A percentile compares a stretch with the other conserved stretches of the same genome.
phyloP scores from a whole-genome alignment of 1,140 invertebrate species.

The Plutomurus gul region DNA sequence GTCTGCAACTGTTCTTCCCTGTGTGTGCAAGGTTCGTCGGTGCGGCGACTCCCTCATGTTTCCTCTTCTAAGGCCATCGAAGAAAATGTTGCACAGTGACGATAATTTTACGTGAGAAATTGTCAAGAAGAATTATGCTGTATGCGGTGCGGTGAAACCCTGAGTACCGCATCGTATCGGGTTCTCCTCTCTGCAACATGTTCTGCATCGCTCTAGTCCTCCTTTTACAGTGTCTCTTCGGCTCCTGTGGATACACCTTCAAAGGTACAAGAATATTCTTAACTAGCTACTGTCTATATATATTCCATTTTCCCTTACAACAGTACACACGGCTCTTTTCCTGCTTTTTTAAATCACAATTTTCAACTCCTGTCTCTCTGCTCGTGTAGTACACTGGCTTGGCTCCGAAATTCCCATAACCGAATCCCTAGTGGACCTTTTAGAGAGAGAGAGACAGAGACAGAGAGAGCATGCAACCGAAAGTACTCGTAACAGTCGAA shows the following conservation, averaged over 20 bases:
- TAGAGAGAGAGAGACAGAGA: no score
- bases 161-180: constrained; percentile 48
- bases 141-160: constrained; percentile 48
- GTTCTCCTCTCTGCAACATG: constrained; percentile 52
- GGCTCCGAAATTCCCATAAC: no score
- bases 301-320: background rate
- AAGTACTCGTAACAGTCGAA: no score
- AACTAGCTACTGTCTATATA: no score
- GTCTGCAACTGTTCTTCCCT: background rate
- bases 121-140: constrained; percentile 47
- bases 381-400: no score
- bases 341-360: no score
- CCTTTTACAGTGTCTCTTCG: constrained; percentile 54
- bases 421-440: no score
- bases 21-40: background rate
- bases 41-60: background rate
- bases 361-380: no score
- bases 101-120: constrained; percentile 46
- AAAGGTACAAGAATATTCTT: constrained; percentile 47
- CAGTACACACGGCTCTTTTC: background rate
- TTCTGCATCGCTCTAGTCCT: constrained; percentile 54
- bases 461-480: no score
- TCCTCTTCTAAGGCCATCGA: background rate
- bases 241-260: constrained; percentile 53
- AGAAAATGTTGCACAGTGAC: constrained; percentile 46